These are phyloP conservation scores for Ptychobarbus kaznakovi DNA, from an alignment of 2,797 vertebrate species.

Conservation along the genomic window DNA sequence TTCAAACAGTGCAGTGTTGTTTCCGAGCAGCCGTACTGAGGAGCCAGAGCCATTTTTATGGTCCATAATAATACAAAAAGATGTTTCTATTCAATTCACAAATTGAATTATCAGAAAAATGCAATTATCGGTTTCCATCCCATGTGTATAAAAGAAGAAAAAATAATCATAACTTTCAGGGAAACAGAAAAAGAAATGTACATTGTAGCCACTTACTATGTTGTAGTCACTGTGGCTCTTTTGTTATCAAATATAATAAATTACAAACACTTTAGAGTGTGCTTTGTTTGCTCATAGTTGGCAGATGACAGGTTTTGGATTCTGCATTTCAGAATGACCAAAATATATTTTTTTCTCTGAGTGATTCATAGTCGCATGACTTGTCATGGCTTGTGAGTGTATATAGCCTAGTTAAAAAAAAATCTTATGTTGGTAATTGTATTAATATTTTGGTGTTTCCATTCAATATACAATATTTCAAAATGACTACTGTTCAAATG, in stretches of 20 bases:
- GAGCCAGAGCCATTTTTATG: background rate
- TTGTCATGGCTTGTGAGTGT: background rate
- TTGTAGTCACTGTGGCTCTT: too few species aligned
- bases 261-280: background rate
- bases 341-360: background rate
- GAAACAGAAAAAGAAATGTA: background rate
- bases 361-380: too few species aligned
- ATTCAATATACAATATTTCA: background rate
- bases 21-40: background rate
- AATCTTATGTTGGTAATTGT: background rate
- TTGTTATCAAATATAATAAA: background rate
- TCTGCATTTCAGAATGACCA: background rate
- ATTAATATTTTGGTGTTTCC: background rate
- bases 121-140: too few species aligned
- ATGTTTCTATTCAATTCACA: background rate
- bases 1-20: background rate
- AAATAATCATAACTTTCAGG: background rate
- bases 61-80: background rate
- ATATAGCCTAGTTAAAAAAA: background rate
- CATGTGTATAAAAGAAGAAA: background rate
- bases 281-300: background rate
- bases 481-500: background rate
- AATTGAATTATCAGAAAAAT: background rate
- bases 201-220: background rate
- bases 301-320: background rate